Percentiles rank a stretch among this genome's conserved stretches.
These are phyloP conservation scores for Sapayoa aenigma DNA, from an alignment of 2,113 vertebrate genomes.

Conservation along the genomic window DNA sequence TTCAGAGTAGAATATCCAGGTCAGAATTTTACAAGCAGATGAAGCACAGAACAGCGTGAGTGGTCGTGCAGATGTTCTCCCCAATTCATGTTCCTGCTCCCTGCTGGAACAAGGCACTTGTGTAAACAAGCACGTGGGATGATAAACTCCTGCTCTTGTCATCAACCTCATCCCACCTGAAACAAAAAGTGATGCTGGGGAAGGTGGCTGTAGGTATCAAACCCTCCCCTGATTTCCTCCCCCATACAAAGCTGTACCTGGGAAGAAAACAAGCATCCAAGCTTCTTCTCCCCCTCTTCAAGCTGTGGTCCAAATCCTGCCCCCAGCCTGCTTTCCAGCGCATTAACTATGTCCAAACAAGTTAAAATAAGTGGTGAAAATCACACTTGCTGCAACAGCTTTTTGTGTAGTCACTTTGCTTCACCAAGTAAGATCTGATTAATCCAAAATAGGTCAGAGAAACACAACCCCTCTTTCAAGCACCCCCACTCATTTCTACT, in stretches of 20 bases:
- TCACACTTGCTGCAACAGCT: neutral
- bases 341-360: neutral
- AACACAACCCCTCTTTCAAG: neutral
- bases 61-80: rapidly evolving
- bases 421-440: neutral
- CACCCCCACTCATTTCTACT: neutral
- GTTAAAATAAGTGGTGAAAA: neutral
- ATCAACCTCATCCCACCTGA: neutral
- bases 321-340: neutral
- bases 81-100: neutral
- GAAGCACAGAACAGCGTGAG: neutral
- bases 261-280: neutral
- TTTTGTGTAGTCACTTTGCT: neutral
- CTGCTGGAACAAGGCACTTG: neutral
- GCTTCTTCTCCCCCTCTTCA: neutral
- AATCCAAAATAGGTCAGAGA: neutral
- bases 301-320: neutral
- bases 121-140: neutral
- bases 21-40: neutral
- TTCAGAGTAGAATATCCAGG: neutral
- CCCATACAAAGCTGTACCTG: neutral
- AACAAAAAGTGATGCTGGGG: neutral
- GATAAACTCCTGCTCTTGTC: neutral
- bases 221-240: neutral
- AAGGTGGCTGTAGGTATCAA: neutral